Percentiles rank a stretch among this genome's conserved stretches.
Conservation (phyloP, 2,113 vertebrate species). For the Caloenas nicobarica region DNA sequence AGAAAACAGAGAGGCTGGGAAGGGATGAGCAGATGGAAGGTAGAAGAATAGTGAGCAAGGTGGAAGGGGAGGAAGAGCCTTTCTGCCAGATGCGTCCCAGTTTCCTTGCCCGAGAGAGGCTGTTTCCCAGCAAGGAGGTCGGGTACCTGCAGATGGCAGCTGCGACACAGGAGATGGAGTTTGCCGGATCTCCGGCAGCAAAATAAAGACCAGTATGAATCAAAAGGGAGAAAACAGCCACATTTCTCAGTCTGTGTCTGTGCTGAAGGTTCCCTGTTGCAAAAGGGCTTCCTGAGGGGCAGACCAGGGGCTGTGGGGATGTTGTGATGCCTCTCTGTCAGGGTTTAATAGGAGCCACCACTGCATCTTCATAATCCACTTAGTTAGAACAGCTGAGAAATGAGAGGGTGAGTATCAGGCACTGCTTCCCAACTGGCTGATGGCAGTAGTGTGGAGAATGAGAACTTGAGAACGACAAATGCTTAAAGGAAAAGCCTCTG, state of each 20-base stretch:
- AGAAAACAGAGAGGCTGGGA: background rate
- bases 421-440: background rate
- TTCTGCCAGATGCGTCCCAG: background rate
- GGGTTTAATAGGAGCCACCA: background rate
- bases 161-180: background rate
- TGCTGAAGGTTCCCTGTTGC: background rate
- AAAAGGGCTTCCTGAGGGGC: background rate
- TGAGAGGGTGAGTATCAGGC: background rate
- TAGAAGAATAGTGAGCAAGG: background rate
- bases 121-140: background rate
- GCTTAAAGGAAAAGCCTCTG: background rate
- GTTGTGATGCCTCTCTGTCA: background rate
- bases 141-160: constrained; percentile 33
- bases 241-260: background rate
- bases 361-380: background rate
- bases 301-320: too few relatives aligned
- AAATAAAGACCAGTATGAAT: background rate
- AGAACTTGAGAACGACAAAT: background rate
- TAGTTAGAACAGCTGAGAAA: background rate
- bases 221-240: background rate
- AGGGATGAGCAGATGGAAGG: background rate
- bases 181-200: background rate
- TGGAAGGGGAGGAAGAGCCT: background rate
- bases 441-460: background rate
- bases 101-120: background rate